phyloP scores from a whole-genome alignment of 2,797 vertebrate species.

The Onychomys leucogaster region DNA sequence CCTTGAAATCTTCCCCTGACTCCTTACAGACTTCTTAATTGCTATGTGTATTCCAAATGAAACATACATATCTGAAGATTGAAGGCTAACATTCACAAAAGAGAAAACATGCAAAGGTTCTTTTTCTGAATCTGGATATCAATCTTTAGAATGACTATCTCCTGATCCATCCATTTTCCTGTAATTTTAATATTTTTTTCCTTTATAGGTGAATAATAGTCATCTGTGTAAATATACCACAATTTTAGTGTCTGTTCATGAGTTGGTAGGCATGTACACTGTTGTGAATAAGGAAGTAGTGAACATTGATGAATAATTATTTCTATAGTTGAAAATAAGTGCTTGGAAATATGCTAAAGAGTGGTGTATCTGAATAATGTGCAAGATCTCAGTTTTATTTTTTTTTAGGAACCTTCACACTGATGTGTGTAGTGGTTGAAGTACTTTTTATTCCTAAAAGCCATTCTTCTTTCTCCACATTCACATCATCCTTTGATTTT shows the following conservation, averaged over 20 bases:
- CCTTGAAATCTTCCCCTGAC: background rate
- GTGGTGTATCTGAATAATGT: background rate
- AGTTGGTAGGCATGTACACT: background rate
- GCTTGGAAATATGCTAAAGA: background rate
- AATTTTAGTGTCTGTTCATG: background rate
- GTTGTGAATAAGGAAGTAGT: background rate
- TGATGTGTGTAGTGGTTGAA: background rate
- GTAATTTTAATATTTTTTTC: background rate
- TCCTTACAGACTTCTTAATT: background rate
- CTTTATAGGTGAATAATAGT: background rate
- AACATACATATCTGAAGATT: background rate
- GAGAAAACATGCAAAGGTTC: background rate
- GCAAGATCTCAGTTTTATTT: background rate
- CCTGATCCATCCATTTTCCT: background rate
- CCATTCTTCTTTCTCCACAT: background rate
- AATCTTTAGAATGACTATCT: background rate
- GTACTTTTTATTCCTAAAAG: background rate
- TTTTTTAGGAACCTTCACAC: too few species aligned
- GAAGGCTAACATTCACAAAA: background rate
- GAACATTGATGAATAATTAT: background rate
- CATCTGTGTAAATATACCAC: background rate
- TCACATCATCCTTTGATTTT: background rate
- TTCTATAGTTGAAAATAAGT: background rate
- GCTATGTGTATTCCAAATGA: background rate
- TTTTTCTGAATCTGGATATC: background rate